Base-by-base conservation (phyloP, 1,140 invertebrate species). In the Brachionus calyciflorus region DNA sequence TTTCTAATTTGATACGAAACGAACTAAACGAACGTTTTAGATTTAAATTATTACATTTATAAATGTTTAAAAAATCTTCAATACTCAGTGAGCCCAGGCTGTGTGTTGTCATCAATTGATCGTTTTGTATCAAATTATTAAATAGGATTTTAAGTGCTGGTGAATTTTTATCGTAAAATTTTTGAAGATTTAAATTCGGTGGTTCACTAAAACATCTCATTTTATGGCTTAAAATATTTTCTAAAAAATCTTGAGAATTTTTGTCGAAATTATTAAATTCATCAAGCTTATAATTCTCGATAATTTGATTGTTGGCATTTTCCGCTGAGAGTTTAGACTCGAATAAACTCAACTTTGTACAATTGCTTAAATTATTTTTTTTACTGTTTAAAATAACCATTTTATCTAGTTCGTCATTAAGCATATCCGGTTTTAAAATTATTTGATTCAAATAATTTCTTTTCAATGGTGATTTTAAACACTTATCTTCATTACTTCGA, bases 11-110 rank as follows among this genome's bases (percentile, higher is more conserved):
- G 33, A 65, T 19, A 3, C 40, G n/a, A 65, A 44, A 44, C 6
- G 60, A 41, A 19, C 60, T 65, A 65, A 65, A 65, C 19, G 60
- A 65, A n/a, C 60, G 17, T 24, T 65, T 65, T 12, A 65, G 17
- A 44, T 24, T 41, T 26, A 65, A 44, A 44, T 65, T 44, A 21
- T 44, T 65, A 65, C 60, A 44, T 26, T 44, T 65, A 41, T 65
- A 65, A 37, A 44, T 65, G 60, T 41, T 37, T 14, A 65, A 19
- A 44, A 65, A 44, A 19, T 65, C 60, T 24, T 65, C 60, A 6
- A 65, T 60, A 17, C 30, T 28, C 33, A 37, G 33, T 30, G 53
- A 57, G 28, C 53, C 24, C 4, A 57, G 17, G n/a, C 30, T 63
- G 37, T 63, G 28, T 7, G 28, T 63, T 12, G 17, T 41, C 30